Percentiles rank a stretch among this genome's conserved stretches.
Conservation (phyloP, 2,888 invertebrate genomes). For the Leptinotarsa peninsularis region DNA sequence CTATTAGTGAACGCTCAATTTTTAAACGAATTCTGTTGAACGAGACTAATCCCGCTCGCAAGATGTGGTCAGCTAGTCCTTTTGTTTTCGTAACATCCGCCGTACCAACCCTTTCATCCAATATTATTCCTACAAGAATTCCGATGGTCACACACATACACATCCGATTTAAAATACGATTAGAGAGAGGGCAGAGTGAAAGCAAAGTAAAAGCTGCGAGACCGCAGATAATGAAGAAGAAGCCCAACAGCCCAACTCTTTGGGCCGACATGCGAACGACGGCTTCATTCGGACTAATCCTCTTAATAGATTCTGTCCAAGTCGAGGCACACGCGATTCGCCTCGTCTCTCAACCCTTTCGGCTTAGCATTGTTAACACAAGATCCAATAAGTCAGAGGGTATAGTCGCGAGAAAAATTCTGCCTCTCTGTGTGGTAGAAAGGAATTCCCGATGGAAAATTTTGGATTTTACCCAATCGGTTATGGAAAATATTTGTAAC, state of each 20-base stretch:
- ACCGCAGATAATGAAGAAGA: constrained; percentile 65
- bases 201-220: constrained; percentile 56
- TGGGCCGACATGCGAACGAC: constrained; percentile 51
- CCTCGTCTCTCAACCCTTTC: constrained; percentile 64
- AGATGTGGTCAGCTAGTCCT: constrained; percentile 4
- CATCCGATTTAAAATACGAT: constrained; percentile 45
- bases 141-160: constrained; percentile 19
- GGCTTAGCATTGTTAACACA: constrained; percentile 66
- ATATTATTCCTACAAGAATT: constrained; percentile 26
- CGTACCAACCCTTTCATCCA: constrained; percentile 25
- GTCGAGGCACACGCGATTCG: constrained; percentile 48
- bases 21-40: neutral
- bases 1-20: neutral
- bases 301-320: constrained; percentile 68
- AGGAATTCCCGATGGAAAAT: neutral
- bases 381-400: constrained; percentile 65
- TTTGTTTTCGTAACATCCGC: constrained; percentile 15
- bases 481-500: no score
- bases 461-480: neutral
- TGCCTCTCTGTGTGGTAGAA: neutral
- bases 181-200: constrained; percentile 43
- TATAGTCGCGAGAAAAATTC: constrained; percentile 7
- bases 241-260: constrained; percentile 53
- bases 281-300: constrained; percentile 67
- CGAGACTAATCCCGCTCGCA: constrained; percentile 1